Conservation (phyloP, 2,888 invertebrate species). For the Azorinus chamasolen region DNA sequence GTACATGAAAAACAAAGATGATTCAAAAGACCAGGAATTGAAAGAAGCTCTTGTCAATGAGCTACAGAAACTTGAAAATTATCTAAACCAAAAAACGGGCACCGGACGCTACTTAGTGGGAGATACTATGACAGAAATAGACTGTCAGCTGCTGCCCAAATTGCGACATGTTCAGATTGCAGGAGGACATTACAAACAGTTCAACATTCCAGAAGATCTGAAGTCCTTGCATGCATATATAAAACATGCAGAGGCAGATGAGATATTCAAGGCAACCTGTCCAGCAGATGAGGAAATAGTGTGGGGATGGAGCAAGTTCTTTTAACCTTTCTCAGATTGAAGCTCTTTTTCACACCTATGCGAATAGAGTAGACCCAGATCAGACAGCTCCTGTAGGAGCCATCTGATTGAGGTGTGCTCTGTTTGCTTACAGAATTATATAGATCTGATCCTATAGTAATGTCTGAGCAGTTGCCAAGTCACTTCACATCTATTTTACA, state of each 20-base stretch:
- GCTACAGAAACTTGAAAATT: conserved; percentile 63
- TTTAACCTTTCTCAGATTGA: no score
- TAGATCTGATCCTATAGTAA: no score
- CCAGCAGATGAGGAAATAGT: conserved; percentile 69
- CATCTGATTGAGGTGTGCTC: no score
- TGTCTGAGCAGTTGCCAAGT: no score
- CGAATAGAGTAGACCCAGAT: no score
- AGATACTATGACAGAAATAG: conserved; percentile 63
- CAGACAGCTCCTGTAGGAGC: no score
- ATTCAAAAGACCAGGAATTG: conserved; percentile 36
- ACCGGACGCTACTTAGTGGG: conserved; percentile 54
- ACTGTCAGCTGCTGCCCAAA: conserved; percentile 72
- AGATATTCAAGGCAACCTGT: conserved; percentile 60
- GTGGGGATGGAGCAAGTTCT: conserved; percentile 66
- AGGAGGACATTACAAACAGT: conserved; percentile 62
- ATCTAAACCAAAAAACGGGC: conserved; percentile 33
- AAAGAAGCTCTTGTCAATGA: conserved; percentile 60
- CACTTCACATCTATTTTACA: no score
- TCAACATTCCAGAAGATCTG: conserved; percentile 65
- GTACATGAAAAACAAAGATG: conserved; percentile 70
- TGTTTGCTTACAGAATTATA: no score
- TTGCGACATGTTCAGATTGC: conserved; percentile 70
- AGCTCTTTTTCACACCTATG: no score
- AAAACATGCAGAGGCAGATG: conserved; percentile 39
- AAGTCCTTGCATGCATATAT: conserved; percentile 60